Percentiles rank a stretch among this genome's conserved stretches.
phyloP scores from a whole-genome alignment of 2,113 vertebrate genomes.

The Callorhinus ursinus region DNA sequence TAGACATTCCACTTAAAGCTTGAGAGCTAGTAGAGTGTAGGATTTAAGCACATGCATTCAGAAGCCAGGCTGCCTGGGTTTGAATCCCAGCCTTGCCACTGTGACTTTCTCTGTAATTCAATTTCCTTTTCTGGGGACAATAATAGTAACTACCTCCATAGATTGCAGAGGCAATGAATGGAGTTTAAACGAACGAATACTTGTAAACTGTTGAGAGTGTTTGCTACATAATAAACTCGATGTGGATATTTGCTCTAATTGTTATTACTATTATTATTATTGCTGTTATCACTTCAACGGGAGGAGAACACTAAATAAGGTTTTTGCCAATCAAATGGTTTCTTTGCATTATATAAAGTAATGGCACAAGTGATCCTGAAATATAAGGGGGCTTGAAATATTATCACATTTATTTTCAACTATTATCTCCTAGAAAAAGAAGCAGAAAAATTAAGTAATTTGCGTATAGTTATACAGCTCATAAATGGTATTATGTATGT shows the following conservation, averaged over 20 bases:
- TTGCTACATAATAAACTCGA: neutral
- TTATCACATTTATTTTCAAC: neutral
- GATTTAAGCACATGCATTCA: neutral
- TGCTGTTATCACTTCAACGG: neutral
- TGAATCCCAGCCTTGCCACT: neutral
- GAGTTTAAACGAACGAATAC: neutral
- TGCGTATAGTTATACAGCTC: neutral
- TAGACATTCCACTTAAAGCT: constrained; percentile 40
- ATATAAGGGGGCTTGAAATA: neutral
- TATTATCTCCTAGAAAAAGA: neutral
- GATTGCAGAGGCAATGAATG: neutral
- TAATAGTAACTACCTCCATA: neutral
- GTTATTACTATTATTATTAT: neutral
- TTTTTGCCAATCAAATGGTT: neutral
- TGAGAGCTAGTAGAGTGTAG: neutral
- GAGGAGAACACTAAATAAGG: neutral
- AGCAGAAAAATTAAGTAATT: neutral
- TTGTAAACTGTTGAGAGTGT: neutral
- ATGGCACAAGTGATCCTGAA: neutral
- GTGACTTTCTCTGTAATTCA: neutral
- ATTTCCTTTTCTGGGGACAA: neutral
- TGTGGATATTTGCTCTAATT: neutral
- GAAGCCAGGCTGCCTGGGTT: neutral
- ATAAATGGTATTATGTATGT: neutral
- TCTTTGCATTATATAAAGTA: neutral